Base-by-base conservation (phyloP, 2,888 invertebrate species). In the Napeogenes inachia region DNA sequence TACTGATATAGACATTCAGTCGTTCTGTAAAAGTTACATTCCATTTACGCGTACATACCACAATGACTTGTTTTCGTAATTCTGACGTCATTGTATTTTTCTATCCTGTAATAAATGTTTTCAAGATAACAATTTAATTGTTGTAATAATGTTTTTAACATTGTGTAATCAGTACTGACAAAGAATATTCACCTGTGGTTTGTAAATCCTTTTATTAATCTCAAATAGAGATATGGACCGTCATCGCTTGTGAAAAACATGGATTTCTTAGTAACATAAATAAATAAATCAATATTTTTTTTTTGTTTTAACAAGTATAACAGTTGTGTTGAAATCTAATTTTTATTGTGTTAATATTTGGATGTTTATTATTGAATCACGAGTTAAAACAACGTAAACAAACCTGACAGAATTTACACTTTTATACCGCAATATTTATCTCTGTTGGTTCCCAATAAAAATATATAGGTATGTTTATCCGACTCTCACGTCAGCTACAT, bases 71-170 rank as follows among this genome's bases (percentile, higher is more conserved):
- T 30, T 30, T 50, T 50, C 4, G 21, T 50, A 30, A 13, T 30
- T 30, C 21, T 4, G 21, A 30, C 57, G 50, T 58, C 55, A 64
- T 45, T 53, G n/a, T 32, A 56, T 56, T 55, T 47, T 58, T 61
- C 45, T 45, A 53, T 56, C 63, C 42, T 21, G 35, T 56, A 21
- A 50, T 58, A 60, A 45, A 3, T 30, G 54, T 46, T 46, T 56
- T 53, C 55, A 35, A 30, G 54, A 50, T 45, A 42, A 32, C 13
- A 57, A 63, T 57, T 64, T 56, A 56, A 53, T 58, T 53, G 38
- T 50, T 30, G 21, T 21, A 59, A 45, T 10, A 4, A 12, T 50
- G 13, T 50, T 50, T 50, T 50, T 42, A 2, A 42, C 10, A 42
- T 42, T 10, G 4, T 42, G 42, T 42, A 42, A 42, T 42, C 42